These are phyloP conservation scores for Asteroscopus sphinx DNA, from an alignment of 2,888 invertebrate genomes.

Conservation along the genomic window DNA sequence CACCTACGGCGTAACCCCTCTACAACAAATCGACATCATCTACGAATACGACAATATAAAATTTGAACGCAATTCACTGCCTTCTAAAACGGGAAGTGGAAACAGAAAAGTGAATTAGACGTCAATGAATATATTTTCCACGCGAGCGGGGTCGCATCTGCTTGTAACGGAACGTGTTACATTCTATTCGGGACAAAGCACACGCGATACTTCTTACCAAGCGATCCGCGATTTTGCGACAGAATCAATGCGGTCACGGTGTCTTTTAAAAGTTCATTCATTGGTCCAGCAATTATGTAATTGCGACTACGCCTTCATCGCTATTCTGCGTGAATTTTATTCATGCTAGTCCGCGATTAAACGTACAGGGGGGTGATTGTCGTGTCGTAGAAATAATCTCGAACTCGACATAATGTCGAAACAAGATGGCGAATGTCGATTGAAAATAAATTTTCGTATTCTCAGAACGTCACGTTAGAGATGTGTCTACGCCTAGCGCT, in stretches of 20 bases:
- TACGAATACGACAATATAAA: conserved; percentile 19
- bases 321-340: too few relatives aligned
- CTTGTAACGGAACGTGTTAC: conserved; percentile 31
- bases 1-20: conserved; percentile 41
- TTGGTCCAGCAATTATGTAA: too few relatives aligned
- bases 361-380: too few relatives aligned
- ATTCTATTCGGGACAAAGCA: conserved; percentile 20
- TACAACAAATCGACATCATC: conserved; percentile 14
- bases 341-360: too few relatives aligned
- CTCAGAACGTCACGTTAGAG: too few relatives aligned
- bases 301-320: too few relatives aligned
- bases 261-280: too few relatives aligned
- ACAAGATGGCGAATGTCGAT: too few relatives aligned
- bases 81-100: conserved; percentile 32
- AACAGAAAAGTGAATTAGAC: conserved; percentile 62
- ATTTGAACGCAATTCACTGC: conserved; percentile 34
- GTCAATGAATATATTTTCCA: conserved; percentile 71
- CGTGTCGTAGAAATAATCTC: too few relatives aligned
- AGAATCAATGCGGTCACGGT: not conserved
- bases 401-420: too few relatives aligned
- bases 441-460: too few relatives aligned
- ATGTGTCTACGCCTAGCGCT: too few relatives aligned
- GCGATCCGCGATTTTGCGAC: not conserved
- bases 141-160: conserved; percentile 51
- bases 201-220: not conserved